Evolutionary conservation across 2,797 vertebrate genomes (phyloP).

Genomic region (Pteropus rufus): DNA sequence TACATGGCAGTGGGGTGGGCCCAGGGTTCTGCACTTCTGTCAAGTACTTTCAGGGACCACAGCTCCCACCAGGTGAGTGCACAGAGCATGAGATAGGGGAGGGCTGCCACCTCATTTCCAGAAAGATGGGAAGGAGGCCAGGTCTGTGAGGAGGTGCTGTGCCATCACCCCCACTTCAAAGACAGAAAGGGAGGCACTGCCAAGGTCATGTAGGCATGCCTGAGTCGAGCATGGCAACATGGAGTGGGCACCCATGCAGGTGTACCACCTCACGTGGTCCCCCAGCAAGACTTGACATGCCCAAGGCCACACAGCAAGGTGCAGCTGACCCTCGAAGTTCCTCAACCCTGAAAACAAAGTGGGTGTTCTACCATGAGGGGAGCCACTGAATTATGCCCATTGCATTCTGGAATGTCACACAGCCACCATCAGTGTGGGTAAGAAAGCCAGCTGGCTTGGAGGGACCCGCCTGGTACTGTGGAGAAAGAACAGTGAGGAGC

Average conservation of each 20-base stretch:
- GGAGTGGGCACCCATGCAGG: neutral
- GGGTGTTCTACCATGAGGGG: neutral
- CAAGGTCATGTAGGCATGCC: neutral
- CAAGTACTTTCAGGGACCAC: neutral
- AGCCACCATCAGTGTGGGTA: neutral
- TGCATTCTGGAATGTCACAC: accelerated
- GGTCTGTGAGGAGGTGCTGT: neutral
- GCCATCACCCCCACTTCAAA: neutral
- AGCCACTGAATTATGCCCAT: accelerated
- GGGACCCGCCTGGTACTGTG: accelerated
- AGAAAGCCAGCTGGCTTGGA: neutral
- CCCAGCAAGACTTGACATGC: neutral
- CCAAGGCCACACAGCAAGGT: neutral
- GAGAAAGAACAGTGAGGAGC: neutral
- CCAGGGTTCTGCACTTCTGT: neutral
- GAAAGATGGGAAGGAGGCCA: neutral
- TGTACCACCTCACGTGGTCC: neutral
- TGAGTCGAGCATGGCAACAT: neutral
- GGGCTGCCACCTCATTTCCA: neutral
- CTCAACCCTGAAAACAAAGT: neutral
- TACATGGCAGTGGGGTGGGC: neutral
- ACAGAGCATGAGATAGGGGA: neutral
- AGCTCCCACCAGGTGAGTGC: neutral
- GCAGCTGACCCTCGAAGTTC: neutral
- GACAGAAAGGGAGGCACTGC: accelerated